phyloP scores from a whole-genome alignment of 2,797 vertebrate genomes.

The Scarus forsteni region DNA sequence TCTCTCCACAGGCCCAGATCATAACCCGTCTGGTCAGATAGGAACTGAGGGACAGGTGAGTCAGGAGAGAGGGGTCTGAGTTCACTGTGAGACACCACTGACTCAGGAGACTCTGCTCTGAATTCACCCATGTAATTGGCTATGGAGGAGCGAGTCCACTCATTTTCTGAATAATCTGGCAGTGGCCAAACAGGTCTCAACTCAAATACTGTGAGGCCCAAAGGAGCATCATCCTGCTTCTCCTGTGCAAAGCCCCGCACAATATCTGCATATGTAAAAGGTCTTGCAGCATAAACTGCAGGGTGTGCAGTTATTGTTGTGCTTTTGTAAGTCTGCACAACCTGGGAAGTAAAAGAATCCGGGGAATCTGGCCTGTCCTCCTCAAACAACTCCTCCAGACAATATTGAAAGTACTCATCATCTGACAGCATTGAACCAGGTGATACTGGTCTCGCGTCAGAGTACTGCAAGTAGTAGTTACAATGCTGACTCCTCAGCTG shows the following conservation, averaged over 20 bases:
- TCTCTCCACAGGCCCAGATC: neutral
- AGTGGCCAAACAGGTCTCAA: neutral
- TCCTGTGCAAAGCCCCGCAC: neutral
- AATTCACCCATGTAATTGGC: neutral
- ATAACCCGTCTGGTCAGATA: neutral
- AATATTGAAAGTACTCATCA: constrained; percentile 5
- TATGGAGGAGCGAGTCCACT: neutral
- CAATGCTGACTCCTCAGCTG: neutral
- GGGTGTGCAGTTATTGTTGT: neutral
- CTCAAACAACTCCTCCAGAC: constrained; percentile 2
- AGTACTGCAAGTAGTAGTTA: neutral
- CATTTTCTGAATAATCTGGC: neutral
- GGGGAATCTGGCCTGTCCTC: constrained; percentile 19
- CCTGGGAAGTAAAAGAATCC: neutral
- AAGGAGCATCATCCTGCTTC: neutral
- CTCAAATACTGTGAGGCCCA: neutral
- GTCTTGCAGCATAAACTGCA: neutral
- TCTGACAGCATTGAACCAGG: constrained; percentile 17
- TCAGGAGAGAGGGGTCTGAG: constrained; percentile 6
- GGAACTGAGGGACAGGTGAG: constrained; percentile 22
- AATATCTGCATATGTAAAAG: constrained; percentile 28
- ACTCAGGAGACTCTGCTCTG: constrained; percentile 1
- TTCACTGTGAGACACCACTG: constrained; percentile 16
- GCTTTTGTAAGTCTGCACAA: neutral
- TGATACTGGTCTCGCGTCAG: neutral